Evolutionary conservation across 2,113 vertebrate species (phyloP).

Genomic region (Nyctibius bracteatus): DNA sequence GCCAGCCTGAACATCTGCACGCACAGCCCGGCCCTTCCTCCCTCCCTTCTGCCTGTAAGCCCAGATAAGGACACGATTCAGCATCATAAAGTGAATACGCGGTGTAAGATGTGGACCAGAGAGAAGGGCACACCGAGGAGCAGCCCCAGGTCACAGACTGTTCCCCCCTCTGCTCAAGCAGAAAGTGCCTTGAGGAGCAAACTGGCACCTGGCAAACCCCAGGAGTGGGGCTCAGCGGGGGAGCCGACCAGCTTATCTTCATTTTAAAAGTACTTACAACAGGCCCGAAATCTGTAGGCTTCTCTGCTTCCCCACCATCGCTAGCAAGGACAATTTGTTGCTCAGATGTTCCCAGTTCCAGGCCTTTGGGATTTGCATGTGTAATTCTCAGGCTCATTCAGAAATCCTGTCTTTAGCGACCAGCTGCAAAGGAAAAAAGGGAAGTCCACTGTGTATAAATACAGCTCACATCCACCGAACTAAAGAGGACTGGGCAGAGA

Average conservation of each 20-base stretch:
- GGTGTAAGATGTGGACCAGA: neutral
- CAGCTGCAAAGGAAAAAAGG: slow-evolving; percentile 11
- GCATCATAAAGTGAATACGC: rapidly evolving
- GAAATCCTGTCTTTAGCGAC: neutral
- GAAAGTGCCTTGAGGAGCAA: neutral
- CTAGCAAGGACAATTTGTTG: slow-evolving; percentile 50
- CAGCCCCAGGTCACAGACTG: neutral
- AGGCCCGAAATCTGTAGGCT: neutral
- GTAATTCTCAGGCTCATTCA: slow-evolving; percentile 39
- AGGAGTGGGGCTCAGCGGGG: neutral
- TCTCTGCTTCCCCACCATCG: slow-evolving; percentile 8
- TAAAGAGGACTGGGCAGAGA: neutral
- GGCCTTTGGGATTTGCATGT: slow-evolving; percentile 30
- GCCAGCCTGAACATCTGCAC: neutral
- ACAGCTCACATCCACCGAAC: neutral
- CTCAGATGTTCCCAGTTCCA: slow-evolving; percentile 31
- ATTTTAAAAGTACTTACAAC: neutral
- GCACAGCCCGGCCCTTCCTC: neutral
- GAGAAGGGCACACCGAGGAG: neutral
- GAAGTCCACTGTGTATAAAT: neutral
- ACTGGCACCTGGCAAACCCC: neutral
- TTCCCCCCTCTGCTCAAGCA: neutral
- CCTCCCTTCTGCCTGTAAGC: neutral
- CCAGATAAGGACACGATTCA: neutral
- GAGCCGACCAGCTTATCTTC: neutral